Evolutionary conservation across 64 coral and sea anemone species (phyloP).

Genomic region (Dendronephthya gigantea): DNA sequence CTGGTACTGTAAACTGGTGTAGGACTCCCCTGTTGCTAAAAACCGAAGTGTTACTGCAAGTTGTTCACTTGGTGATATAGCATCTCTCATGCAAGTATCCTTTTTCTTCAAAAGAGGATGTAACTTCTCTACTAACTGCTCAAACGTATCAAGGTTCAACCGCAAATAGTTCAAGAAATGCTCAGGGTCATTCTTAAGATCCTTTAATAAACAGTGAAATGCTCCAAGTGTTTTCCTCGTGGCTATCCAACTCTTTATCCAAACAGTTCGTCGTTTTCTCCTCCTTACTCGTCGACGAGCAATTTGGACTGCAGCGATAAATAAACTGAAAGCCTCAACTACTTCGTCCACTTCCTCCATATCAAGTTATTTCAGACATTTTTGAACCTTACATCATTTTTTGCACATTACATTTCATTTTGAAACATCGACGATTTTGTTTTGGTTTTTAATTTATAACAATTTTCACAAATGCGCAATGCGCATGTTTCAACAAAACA

Average conservation of each 20-base stretch:
- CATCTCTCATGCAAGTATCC: constrained; percentile 18
- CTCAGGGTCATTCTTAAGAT: neutral
- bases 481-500: too few species aligned
- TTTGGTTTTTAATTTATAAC: too few species aligned
- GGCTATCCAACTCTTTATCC: neutral
- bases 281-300: neutral
- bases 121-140: neutral
- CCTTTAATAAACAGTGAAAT: neutral
- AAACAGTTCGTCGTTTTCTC: neutral
- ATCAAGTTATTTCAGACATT: too few species aligned
- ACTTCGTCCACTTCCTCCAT: neutral
- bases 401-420: too few species aligned
- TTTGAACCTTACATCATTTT: too few species aligned
- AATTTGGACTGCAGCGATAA: neutral
- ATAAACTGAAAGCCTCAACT: neutral
- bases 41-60: constrained; percentile 45
- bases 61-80: constrained; percentile 34
- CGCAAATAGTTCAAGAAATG: neutral
- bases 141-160: neutral
- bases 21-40: constrained; percentile 41
- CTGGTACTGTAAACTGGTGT: constrained; percentile 28
- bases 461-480: too few species aligned
- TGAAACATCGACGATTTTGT: too few species aligned
- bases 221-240: neutral
- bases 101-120: neutral